Conservation (phyloP, 1,140 invertebrate species). For the Muscidifurax raptorellus region DNA sequence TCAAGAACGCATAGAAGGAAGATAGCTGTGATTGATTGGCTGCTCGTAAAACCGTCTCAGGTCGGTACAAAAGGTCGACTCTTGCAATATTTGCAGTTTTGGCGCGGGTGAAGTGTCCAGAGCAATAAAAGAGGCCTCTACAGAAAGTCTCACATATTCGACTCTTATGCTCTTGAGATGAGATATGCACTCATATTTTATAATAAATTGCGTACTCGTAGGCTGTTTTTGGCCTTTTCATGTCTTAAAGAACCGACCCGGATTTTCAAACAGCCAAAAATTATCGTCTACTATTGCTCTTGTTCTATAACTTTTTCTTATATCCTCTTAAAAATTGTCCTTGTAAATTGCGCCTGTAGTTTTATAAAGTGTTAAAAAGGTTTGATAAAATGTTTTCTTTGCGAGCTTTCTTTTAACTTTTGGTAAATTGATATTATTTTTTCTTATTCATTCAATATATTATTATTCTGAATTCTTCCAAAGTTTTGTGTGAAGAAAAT, state of each 20-base stretch:
- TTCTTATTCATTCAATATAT: background rate
- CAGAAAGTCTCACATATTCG: background rate
- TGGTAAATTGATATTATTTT: no score
- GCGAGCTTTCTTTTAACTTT: no score
- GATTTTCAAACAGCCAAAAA: slow-evolving; percentile 64
- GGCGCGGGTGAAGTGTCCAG: slow-evolving; percentile 20
- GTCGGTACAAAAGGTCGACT: slow-evolving; percentile 2
- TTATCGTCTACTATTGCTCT: slow-evolving; percentile 46
- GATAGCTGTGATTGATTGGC: slow-evolving; percentile 45
- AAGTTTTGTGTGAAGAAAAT: no score
- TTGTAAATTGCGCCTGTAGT: no score
- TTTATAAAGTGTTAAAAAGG: no score
- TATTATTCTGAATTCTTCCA: no score
- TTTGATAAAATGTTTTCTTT: no score
- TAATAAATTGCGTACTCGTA: slow-evolving; percentile 59
- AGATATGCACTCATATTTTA: slow-evolving; percentile 6
- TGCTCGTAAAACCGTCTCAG: slow-evolving; percentile 28
- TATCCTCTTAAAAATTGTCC: background rate
- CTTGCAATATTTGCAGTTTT: slow-evolving; percentile 14
- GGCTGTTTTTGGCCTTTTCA: background rate
- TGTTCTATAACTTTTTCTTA: background rate
- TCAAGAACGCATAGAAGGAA: background rate
- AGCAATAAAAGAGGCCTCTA: slow-evolving; percentile 27
- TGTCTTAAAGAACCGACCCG: slow-evolving; percentile 58
- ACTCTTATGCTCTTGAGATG: background rate